A percentile compares a stretch with the other conserved stretches of the same genome.
Evolutionary conservation across 1,140 invertebrate species (phyloP).

Genomic region (Bombus breviceps): DNA sequence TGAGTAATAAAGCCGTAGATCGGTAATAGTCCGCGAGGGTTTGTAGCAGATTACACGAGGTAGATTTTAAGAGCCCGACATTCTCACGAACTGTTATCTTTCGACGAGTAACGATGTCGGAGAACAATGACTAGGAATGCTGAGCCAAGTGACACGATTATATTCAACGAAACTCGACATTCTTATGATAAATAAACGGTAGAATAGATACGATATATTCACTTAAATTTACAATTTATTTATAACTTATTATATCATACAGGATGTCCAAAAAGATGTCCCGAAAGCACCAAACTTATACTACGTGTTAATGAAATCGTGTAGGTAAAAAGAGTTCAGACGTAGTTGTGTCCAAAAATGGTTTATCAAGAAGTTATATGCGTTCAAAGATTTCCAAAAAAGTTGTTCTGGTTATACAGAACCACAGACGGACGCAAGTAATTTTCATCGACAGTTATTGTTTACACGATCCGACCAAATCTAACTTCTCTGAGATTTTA

Average conservation of each 20-base stretch:
- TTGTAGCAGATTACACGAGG: conserved; percentile 13
- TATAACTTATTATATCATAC: neutral
- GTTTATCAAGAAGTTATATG: neutral
- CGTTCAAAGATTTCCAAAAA: neutral
- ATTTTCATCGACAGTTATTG: no score
- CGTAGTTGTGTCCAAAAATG: neutral
- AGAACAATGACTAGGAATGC: conserved; percentile 15
- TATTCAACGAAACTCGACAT: neutral
- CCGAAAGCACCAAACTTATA: neutral
- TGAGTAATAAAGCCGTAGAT: conserved; percentile 27
- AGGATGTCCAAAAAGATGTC: neutral
- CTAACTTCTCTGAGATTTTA: neutral
- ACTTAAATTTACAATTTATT: no score
- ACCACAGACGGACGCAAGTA: no score
- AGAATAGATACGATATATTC: no score
- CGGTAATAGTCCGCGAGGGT: conserved; percentile 14
- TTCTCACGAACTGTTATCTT: conserved; percentile 58
- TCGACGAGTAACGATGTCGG: neutral
- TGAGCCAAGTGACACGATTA: neutral
- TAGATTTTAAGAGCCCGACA: conserved; percentile 43
- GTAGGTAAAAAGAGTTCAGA: neutral
- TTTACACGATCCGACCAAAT: neutral
- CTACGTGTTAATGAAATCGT: neutral
- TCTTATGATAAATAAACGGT: neutral
- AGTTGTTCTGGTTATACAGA: no score